These are phyloP conservation scores for Octodonta nipae DNA, from an alignment of 2,888 invertebrate species.

Conservation along the genomic window DNA sequence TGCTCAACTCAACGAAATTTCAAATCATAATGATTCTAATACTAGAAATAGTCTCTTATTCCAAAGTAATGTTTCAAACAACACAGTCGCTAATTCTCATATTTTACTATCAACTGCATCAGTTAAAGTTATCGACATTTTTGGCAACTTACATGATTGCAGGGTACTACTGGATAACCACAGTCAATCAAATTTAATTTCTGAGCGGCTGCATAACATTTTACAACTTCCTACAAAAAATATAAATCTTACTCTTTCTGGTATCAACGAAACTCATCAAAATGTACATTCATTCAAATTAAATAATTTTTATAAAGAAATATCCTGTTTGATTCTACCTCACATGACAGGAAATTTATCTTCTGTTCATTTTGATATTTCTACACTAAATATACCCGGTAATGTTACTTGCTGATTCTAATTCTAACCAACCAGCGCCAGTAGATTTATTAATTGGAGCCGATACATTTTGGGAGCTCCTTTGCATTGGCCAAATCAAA, in stretches of 20 bases:
- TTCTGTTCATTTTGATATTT: neutral
- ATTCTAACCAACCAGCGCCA: slow-evolving; percentile 4
- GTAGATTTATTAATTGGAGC: neutral
- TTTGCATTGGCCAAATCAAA: slow-evolving; percentile 7
- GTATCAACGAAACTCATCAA: neutral
- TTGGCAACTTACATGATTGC: neutral
- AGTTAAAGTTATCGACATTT: neutral
- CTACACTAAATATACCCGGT: neutral
- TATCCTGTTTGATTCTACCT: neutral
- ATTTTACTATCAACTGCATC: neutral
- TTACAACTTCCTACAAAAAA: neutral
- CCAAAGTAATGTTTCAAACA: neutral
- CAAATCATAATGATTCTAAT: neutral
- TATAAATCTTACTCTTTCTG: neutral
- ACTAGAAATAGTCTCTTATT: neutral
- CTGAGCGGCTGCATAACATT: neutral
- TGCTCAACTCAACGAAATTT: neutral
- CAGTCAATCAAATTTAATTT: neutral
- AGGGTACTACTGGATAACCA: neutral
- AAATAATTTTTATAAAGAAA: neutral
- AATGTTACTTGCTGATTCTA: slow-evolving; percentile 5
- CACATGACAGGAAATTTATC: neutral
- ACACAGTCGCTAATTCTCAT: neutral
- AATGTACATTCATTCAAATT: neutral
- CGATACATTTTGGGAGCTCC: slow-evolving; percentile 1